Evolutionary conservation across 2,113 vertebrate species (phyloP), one percentile per base, ranked within the genome.

Genomic region (Copsychus sechellarum): DNA sequence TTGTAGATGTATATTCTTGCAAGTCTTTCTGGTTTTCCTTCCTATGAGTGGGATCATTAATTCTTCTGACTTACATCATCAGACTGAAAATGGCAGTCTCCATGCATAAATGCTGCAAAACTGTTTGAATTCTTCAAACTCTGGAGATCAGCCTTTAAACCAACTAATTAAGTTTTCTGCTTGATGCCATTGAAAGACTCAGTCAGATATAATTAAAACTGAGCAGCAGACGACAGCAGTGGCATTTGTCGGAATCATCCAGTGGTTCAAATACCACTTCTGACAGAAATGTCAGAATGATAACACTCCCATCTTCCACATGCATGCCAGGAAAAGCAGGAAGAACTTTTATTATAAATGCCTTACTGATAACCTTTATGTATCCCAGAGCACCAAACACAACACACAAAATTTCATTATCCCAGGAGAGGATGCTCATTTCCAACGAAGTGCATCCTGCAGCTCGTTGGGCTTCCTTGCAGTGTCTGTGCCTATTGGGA

Each of bases 271-370:
- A 99, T 99, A 99, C 98, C 98, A 98, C 97, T 97, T 97, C 98
- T 98, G 98, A 99, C 98, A 99, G 98, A 99, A 99, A 99, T 99
- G 99, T 99, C 99, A 99, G 98, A 95, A 98, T 98, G 99, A 99
- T 99, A 98, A 98, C 97, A 85, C 88, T 90, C 94, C 94, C 97
- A 67, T 96, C 97, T 96, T 97, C 78, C 95, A 95, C 72, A 77
- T 77, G 89, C 84, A 90, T 94, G 71, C 94, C 81, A 97, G 89
- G 92, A 85, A 97, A 97, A 94, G 91, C 90, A 95, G 91, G 86
- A 95, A 87, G 92, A 94, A 96, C 91, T 97, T 97, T 96, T 97
- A 97, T 98, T 98, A 98, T 98, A 97, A 98, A 98, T 98, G 98
- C 98, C 97, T 98, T 92, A 88, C 97, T 96, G 98, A 98, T 99